Conservation (phyloP, 2,888 invertebrate species). For the Microplitis deprimator region DNA sequence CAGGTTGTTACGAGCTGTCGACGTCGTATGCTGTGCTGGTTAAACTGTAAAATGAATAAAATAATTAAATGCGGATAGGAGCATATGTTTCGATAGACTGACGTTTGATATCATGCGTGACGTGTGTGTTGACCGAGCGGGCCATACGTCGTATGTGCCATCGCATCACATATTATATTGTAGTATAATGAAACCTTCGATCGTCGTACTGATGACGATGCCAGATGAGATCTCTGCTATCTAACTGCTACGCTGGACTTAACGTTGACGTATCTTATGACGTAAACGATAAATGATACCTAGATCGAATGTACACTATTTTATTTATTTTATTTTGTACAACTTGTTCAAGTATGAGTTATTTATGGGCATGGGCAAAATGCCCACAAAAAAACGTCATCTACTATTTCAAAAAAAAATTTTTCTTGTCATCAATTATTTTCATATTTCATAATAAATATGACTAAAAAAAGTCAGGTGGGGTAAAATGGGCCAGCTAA, state of each 20-base stretch:
- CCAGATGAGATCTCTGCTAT: not conserved
- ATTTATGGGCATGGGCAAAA: no score
- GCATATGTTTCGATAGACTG: not conserved
- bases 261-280: not conserved
- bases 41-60: not conserved
- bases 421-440: no score
- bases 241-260: not conserved
- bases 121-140: not conserved
- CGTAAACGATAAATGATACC: conserved; percentile 1
- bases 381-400: no score
- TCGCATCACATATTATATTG: not conserved
- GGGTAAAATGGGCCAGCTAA: no score
- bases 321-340: not conserved
- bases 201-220: conserved; percentile 9
- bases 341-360: not conserved
- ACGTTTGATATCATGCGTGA: conserved; percentile 1
- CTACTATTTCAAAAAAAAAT: no score
- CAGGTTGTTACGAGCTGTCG: not conserved
- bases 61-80: no score
- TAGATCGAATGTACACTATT: not conserved
- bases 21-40: not conserved
- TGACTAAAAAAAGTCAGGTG: no score
- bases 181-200: not conserved
- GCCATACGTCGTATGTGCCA: not conserved
- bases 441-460: no score